Evolutionary conservation across 1,140 invertebrate species (phyloP).

Genomic region (Plectrocnemia conspersa): DNA sequence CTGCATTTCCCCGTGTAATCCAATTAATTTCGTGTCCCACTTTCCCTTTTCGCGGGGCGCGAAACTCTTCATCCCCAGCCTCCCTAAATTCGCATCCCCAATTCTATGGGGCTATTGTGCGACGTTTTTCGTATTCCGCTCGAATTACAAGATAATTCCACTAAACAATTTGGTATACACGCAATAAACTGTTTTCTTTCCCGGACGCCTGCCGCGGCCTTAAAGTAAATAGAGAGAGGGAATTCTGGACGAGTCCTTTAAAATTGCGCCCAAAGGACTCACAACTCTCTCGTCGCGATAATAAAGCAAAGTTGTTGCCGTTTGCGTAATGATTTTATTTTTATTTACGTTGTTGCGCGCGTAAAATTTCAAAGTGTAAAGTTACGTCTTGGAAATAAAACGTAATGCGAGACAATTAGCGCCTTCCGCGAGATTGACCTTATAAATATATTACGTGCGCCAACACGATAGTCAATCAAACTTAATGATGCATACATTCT

Average conservation of each 20-base stretch:
- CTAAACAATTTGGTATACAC: slow-evolving; percentile 17
- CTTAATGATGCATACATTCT: too few species aligned
- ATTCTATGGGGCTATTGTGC: too few species aligned
- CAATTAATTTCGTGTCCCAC: slow-evolving; percentile 30
- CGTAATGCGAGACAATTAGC: too few species aligned
- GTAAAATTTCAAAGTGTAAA: too few species aligned
- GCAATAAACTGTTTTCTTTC: slow-evolving; percentile 16
- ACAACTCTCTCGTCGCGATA: slow-evolving; percentile 4
- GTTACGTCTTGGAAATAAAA: too few species aligned
- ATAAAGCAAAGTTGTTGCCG: slow-evolving; percentile 3
- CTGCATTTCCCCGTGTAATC: slow-evolving; percentile 30
- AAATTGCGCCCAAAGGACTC: slow-evolving; percentile 21
- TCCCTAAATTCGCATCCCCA: too few species aligned
- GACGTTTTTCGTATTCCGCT: slow-evolving; percentile 15
- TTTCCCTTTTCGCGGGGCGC: slow-evolving; percentile 3
- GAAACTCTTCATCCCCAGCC: too few species aligned
- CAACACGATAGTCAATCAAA: too few species aligned
- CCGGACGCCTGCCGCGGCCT: slow-evolving; percentile 12
- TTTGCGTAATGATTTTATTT: too few species aligned
- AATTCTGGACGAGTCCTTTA: slow-evolving; percentile 26
- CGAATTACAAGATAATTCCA: slow-evolving; percentile 16
- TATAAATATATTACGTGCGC: too few species aligned
- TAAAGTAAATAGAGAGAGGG: slow-evolving; percentile 29
- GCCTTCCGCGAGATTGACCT: too few species aligned
- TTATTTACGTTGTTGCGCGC: too few species aligned